These are phyloP conservation scores for Neosilurus mollespiculum DNA, from an alignment of 2,797 vertebrate genomes.

Conservation along the genomic window DNA sequence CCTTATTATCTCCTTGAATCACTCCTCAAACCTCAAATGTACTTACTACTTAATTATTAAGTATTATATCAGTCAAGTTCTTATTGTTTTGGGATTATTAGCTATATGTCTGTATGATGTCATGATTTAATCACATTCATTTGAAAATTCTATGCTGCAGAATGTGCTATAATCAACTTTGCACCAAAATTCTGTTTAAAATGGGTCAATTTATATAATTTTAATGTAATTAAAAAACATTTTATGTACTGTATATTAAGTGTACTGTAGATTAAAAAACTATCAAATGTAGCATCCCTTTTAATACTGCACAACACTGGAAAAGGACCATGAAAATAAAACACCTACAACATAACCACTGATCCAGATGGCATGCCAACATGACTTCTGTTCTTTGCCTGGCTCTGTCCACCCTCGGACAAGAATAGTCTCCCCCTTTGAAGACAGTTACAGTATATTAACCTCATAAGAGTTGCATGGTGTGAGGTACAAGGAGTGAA, in stretches of 20 bases:
- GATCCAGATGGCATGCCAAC: slow-evolving; percentile 56
- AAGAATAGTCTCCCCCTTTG: slow-evolving; percentile 39
- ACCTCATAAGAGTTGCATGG: slow-evolving; percentile 44
- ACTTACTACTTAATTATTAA: slow-evolving; percentile 7
- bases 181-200: slow-evolving; percentile 29
- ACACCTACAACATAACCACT: slow-evolving; percentile 44
- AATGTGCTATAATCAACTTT: slow-evolving; percentile 22
- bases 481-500: slow-evolving; percentile 26
- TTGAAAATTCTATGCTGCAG: slow-evolving; percentile 18
- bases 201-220: slow-evolving; percentile 19
- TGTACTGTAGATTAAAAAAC: slow-evolving; percentile 32
- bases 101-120: slow-evolving; percentile 7
- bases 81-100: slow-evolving; percentile 22
- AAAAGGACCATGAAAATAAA: slow-evolving; percentile 48
- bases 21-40: slow-evolving; percentile 10
- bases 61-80: slow-evolving; percentile 13
- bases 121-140: background rate
- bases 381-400: slow-evolving; percentile 49
- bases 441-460: slow-evolving; percentile 50
- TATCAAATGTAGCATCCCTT: slow-evolving; percentile 26
- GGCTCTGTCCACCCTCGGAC: slow-evolving; percentile 35
- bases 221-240: slow-evolving; percentile 21
- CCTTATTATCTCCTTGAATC: slow-evolving; percentile 23
- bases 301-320: slow-evolving; percentile 34
- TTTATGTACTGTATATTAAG: slow-evolving; percentile 32